Evolutionary conservation across 1,140 invertebrate genomes (phyloP).

Genomic region (Amphibalanus amphitrite): DNA sequence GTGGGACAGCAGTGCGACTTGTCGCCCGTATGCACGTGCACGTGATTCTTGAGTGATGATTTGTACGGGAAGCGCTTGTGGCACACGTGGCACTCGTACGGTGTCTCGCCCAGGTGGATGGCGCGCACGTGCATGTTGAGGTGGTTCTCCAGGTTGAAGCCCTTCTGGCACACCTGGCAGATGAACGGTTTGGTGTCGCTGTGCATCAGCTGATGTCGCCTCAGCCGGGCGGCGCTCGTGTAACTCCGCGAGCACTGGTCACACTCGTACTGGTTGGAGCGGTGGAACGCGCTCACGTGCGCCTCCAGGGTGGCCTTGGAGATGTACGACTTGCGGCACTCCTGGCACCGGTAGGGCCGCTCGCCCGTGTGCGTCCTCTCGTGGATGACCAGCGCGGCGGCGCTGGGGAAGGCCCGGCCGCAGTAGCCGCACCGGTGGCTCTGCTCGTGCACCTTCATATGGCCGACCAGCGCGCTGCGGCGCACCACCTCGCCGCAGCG

Average conservation of each 20-base stretch:
- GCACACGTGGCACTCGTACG: constrained; percentile 65
- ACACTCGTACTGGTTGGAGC: constrained; percentile 10
- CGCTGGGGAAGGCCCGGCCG: constrained; percentile 31
- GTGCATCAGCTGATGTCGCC: constrained; percentile 29
- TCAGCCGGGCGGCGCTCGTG: constrained; percentile 17
- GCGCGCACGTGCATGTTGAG: constrained; percentile 74
- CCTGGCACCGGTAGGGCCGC: constrained; percentile 18
- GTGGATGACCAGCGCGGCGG: constrained; percentile 29
- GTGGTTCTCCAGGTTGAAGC: constrained; percentile 87
- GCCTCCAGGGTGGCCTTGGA: neutral
- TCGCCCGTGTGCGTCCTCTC: constrained; percentile 29
- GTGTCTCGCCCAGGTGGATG: constrained; percentile 69
- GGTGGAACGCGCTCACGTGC: neutral
- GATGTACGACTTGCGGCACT: constrained; percentile 13
- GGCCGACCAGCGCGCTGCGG: neutral
- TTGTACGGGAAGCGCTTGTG: constrained; percentile 84
- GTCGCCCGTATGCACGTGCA: neutral
- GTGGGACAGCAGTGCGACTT: neutral
- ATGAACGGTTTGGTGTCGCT: constrained; percentile 76
- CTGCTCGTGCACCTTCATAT: neutral
- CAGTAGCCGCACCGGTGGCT: constrained; percentile 19
- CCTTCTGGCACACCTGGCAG: constrained; percentile 72
- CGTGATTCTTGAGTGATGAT: constrained; percentile 46
- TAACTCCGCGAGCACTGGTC: constrained; percentile 16
- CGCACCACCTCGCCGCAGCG: neutral